Conservation (phyloP, 1,140 invertebrate species). For the Papilio xuthus region DNA sequence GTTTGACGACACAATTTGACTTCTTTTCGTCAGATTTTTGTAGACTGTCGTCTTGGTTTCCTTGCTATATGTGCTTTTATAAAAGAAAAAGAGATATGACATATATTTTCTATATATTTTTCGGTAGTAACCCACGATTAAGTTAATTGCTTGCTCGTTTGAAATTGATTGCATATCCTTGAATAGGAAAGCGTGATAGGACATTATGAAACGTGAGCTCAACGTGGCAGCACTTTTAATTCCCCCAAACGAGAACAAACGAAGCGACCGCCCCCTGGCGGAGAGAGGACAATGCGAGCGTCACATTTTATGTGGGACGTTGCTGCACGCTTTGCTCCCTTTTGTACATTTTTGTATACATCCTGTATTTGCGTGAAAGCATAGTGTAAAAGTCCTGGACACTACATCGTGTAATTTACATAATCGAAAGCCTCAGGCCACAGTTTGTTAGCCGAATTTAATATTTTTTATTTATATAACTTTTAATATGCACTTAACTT, state of each 20-base stretch:
- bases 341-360: conserved; percentile 19
- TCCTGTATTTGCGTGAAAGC: background rate
- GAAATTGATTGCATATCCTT: conserved; percentile 9
- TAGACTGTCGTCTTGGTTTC: too few species aligned
- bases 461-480: background rate
- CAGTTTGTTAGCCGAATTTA: background rate
- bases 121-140: background rate
- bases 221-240: conserved; percentile 24
- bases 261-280: conserved; percentile 11
- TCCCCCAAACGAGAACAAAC: conserved; percentile 23
- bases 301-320: conserved; percentile 27
- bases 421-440: background rate
- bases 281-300: conserved; percentile 15
- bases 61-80: too few species aligned
- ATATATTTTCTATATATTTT: background rate
- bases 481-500: background rate
- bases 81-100: too few species aligned
- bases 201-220: background rate
- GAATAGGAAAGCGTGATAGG: background rate
- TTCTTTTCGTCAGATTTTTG: too few species aligned
- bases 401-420: conserved; percentile 4
- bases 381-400: conserved; percentile 14
- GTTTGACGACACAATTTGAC: background rate
- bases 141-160: background rate
- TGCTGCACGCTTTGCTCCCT: background rate